phyloP scores from a whole-genome alignment of 2,888 invertebrate species.

The Danaus chrysippus region DNA sequence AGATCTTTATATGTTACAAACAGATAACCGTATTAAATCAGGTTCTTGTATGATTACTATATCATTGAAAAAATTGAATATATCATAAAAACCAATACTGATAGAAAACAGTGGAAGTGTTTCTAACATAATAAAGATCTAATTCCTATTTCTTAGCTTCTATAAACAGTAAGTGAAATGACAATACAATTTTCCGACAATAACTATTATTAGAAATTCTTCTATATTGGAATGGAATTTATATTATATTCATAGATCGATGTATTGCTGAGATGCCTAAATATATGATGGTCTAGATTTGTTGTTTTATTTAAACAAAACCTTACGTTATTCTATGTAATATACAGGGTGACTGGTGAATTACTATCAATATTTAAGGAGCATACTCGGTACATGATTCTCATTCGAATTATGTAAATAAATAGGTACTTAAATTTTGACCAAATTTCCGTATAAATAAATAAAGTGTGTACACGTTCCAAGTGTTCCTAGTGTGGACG shows the following conservation, averaged over 20 bases:
- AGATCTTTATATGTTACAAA: slow-evolving; percentile 15
- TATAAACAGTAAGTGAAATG: slow-evolving; percentile 12
- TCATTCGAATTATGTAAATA: no score
- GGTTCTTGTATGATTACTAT: no score
- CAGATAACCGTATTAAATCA: neutral
- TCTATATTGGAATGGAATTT: slow-evolving; percentile 30
- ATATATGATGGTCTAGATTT: slow-evolving; percentile 35
- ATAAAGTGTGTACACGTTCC: no score
- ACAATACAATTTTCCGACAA: slow-evolving; percentile 39
- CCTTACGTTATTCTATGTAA: slow-evolving; percentile 36
- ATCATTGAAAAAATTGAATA: no score
- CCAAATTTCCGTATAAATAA: no score
- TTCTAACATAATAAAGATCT: slow-evolving; percentile 13
- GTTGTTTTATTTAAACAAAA: slow-evolving; percentile 31
- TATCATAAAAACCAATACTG: no score
- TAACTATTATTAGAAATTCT: slow-evolving; percentile 40
- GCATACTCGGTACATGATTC: no score
- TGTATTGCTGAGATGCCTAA: slow-evolving; percentile 68
- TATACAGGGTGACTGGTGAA: no score
- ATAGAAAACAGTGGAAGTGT: no score
- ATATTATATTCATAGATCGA: slow-evolving; percentile 44
- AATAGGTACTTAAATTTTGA: no score
- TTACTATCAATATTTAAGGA: no score
- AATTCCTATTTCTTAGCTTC: slow-evolving; percentile 17
- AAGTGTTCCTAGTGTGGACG: no score